These are phyloP conservation scores for Sebastiscus tertius DNA, from an alignment of 2,797 vertebrate genomes.

Conservation along the genomic window DNA sequence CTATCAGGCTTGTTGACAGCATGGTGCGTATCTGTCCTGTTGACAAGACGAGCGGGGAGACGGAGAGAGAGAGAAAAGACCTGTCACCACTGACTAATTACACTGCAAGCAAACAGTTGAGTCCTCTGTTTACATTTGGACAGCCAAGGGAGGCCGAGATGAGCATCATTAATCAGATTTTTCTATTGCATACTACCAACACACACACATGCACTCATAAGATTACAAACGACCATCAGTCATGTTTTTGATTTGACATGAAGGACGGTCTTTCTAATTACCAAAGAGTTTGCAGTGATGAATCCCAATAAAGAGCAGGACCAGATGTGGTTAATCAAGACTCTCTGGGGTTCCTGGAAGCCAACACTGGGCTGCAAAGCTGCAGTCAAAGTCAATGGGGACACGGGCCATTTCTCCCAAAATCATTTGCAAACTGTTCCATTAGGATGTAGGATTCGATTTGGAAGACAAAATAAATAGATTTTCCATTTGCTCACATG, in stretches of 20 bases:
- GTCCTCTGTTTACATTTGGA: slow-evolving; percentile 78
- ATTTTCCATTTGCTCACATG: slow-evolving; percentile 34
- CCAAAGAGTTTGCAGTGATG: slow-evolving; percentile 68
- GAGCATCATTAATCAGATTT: slow-evolving; percentile 80
- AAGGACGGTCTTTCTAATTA: slow-evolving; percentile 73
- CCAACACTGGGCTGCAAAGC: slow-evolving; percentile 22
- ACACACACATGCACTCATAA: slow-evolving; percentile 44
- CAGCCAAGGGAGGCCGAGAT: slow-evolving; percentile 70
- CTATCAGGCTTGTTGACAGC: slow-evolving; percentile 77
- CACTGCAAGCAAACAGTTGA: slow-evolving; percentile 75
- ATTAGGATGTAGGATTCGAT: slow-evolving; percentile 23
- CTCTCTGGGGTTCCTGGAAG: slow-evolving; percentile 48
- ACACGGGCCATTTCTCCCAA: slow-evolving; percentile 41
- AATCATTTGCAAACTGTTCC: slow-evolving; percentile 50
- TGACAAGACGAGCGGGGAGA: slow-evolving; percentile 68
- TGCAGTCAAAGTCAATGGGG: slow-evolving; percentile 60
- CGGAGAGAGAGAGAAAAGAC: slow-evolving; percentile 58
- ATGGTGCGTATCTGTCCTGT: slow-evolving; percentile 67
- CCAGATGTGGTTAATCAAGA: slow-evolving; percentile 68
- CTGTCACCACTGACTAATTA: slow-evolving; percentile 80
- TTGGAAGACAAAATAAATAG: slow-evolving; percentile 19
- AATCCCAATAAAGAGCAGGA: slow-evolving; percentile 67
- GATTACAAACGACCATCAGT: slow-evolving; percentile 74
- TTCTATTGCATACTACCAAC: slow-evolving; percentile 54
- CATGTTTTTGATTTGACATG: slow-evolving; percentile 74